Evolutionary conservation across 2,113 vertebrate species (phyloP), one percentile per base, ranked within the genome.

Genomic region (Pteropus alecto): DNA sequence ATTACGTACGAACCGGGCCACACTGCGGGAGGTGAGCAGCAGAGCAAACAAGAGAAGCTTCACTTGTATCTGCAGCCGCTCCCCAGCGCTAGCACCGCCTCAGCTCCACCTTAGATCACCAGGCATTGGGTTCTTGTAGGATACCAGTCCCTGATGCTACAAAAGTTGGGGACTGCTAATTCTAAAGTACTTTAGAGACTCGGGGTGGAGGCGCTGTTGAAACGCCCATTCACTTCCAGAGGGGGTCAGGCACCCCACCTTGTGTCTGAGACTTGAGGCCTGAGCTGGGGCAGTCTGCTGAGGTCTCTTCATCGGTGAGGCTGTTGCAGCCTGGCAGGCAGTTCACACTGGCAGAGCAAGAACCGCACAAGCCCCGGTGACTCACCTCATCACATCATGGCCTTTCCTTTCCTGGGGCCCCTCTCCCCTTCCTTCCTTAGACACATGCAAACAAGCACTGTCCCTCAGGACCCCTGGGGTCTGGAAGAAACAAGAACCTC

Each of bases 161-260:
- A 51, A 51, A 16, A 15, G 51, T 51, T 51, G 51, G 51, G 51
- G 51, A 51, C 51, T 15, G 2, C 51, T 51, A 16, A 16, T 43
- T 56, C 30, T 14, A 1, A 65, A 82, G 33, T 28, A 2, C 33
- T 56, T 68, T 18, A 10, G 38, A 67, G 56, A n/a, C 30, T 61
- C 48, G 13, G 70, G 56, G 18, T 12, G 1, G 46, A 58, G 35
- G 30, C 0, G 0, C 30, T 51, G 11, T 61, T 18, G 15, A 56
- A 33, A 12, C 9, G 0, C 43, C 13, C 1, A 0, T 77, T 56
- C 38, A 9, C 1, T 0, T 18, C 38, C 11, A 51, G 54, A 73
- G 5, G 46, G 26, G 26, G 33, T 19, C 4, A 4, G 10, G 41
- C 26, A 21, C 43, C 15, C 33, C 54, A 9, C 51, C 41, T 78